Evolutionary conservation across 2,113 vertebrate genomes (phyloP).

Genomic region (human): DNA sequence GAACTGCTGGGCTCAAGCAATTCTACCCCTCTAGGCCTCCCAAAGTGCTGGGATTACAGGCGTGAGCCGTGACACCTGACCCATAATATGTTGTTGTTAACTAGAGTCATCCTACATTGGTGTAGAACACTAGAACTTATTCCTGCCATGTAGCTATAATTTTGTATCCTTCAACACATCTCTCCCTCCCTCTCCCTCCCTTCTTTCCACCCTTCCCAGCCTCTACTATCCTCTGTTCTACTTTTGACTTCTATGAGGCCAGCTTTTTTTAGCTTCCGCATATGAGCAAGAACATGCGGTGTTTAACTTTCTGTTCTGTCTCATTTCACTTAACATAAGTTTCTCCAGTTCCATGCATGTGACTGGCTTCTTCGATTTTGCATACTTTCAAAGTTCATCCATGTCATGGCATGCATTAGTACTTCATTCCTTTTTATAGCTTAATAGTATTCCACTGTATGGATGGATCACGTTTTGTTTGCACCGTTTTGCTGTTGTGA

Average conservation of each 20-base stretch:
- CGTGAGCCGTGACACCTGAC: too few relatives aligned
- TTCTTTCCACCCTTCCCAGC: neutral
- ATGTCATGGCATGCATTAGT: neutral
- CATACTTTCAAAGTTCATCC: neutral
- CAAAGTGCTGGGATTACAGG: too few relatives aligned
- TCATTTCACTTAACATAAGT: neutral
- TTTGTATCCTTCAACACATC: too few relatives aligned
- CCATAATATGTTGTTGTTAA: neutral
- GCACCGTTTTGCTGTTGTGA: neutral
- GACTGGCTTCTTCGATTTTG: neutral
- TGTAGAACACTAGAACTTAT: neutral
- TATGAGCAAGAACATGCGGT: neutral
- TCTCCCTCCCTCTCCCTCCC: neutral
- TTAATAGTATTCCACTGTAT: neutral
- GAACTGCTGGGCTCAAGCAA: too few relatives aligned
- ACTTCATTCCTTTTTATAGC: neutral
- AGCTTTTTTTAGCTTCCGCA: neutral
- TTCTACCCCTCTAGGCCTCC: too few relatives aligned
- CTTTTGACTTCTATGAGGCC: neutral
- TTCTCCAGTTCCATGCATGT: neutral
- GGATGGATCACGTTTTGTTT: neutral
- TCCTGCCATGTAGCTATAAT: neutral
- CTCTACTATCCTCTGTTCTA: neutral
- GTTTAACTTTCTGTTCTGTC: neutral
- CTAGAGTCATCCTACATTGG: neutral